Percentiles rank a stretch among this genome's conserved stretches.
These are phyloP conservation scores for Microplitis deprimator DNA, from an alignment of 2,888 invertebrate genomes.

Conservation along the genomic window DNA sequence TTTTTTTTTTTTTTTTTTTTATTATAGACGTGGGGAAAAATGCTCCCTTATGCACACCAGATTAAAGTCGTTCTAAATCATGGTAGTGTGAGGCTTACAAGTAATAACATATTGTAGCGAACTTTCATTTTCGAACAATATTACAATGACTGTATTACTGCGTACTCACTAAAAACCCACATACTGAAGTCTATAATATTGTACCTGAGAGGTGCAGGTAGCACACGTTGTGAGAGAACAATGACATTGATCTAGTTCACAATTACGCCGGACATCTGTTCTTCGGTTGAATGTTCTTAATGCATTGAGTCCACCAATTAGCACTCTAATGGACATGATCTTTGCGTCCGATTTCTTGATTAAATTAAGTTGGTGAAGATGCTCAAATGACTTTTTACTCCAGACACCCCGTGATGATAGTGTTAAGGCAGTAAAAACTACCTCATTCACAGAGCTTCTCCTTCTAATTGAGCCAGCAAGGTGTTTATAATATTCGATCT, in stretches of 20 bases:
- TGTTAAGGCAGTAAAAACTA: conserved; percentile 39
- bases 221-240: not conserved
- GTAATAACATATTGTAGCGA: too few species aligned
- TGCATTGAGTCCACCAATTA: conserved; percentile 41
- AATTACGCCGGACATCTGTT: not conserved
- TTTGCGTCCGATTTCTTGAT: conserved; percentile 42
- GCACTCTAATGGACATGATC: conserved; percentile 39
- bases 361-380: not conserved
- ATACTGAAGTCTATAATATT: too few species aligned
- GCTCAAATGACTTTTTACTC: conserved; percentile 36
- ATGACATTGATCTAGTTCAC: not conserved
- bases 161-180: too few species aligned
- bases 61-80: too few species aligned
- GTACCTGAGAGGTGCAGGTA: not conserved
- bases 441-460: not conserved
- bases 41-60: too few species aligned
- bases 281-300: not conserved
- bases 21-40: too few species aligned
- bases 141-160: too few species aligned
- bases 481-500: conserved; percentile 53
- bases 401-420: conserved; percentile 48
- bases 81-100: too few species aligned
- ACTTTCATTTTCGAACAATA: too few species aligned
- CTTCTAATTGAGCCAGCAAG: conserved; percentile 10
- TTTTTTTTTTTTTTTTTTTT: too few species aligned